phyloP scores from a whole-genome alignment of 2,888 invertebrate genomes.

The Synergus laeviventris region DNA sequence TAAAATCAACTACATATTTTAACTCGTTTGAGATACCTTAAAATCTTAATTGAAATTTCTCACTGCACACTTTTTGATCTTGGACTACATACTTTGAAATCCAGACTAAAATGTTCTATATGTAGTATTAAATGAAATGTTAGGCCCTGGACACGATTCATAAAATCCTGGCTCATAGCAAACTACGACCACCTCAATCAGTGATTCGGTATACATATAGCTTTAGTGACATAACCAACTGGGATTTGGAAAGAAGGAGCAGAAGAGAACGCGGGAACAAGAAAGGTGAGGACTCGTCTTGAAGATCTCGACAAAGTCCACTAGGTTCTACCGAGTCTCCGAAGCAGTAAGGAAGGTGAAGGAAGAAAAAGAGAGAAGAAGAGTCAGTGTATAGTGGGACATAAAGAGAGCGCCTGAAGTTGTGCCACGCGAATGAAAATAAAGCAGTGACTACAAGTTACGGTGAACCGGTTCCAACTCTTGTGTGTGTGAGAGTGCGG shows the following conservation, averaged over 20 bases:
- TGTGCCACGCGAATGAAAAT: slow-evolving; percentile 69
- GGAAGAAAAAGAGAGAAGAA: slow-evolving; percentile 47
- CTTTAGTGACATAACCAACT: background rate
- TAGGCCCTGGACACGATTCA: no score
- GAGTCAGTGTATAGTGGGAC: slow-evolving; percentile 47
- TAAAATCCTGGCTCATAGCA: no score
- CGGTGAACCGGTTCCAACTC: slow-evolving; percentile 71
- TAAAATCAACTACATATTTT: no score
- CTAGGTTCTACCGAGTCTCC: slow-evolving; percentile 12
- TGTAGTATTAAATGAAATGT: no score
- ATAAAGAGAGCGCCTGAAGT: slow-evolving; percentile 54
- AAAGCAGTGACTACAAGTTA: slow-evolving; percentile 62
- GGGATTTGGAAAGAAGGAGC: slow-evolving; percentile 39
- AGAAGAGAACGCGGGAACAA: slow-evolving; percentile 42
- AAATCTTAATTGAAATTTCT: no score
- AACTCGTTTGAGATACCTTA: no score
- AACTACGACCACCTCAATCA: background rate
- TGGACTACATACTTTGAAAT: no score
- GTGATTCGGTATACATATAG: background rate
- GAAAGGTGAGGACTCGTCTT: slow-evolving; percentile 47
- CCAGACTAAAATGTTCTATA: no score
- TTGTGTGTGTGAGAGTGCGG: slow-evolving; percentile 60
- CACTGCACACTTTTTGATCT: no score
- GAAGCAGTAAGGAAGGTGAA: slow-evolving; percentile 42
- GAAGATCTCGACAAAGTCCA: slow-evolving; percentile 17